A percentile compares a stretch with the other conserved stretches of the same genome.
phyloP scores from a whole-genome alignment of 2,113 vertebrate genomes.

The Tyrannus savana region DNA sequence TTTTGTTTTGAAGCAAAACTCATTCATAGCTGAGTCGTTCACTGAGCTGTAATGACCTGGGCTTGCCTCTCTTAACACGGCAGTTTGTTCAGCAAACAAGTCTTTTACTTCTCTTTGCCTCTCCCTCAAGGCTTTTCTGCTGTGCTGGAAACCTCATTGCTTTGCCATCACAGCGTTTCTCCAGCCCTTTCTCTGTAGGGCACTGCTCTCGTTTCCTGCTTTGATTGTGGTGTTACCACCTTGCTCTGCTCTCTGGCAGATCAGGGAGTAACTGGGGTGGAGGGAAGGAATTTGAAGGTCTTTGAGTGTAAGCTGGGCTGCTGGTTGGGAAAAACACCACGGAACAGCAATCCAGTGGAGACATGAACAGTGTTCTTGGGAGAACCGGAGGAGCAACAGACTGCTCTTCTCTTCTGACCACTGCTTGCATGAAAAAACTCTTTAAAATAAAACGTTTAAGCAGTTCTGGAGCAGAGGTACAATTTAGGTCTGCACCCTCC shows the following conservation, averaged over 20 bases:
- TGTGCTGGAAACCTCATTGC: rapidly evolving
- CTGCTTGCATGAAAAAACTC: not conserved
- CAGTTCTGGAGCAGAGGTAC: not conserved
- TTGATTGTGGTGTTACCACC: not conserved
- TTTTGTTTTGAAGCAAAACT: not conserved
- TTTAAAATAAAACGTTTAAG: not conserved
- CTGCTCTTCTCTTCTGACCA: not conserved
- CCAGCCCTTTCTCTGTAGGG: not conserved
- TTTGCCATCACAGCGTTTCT: not conserved
- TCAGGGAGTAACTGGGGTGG: not conserved
- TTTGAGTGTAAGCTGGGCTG: not conserved
- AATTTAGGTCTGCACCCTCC: not conserved
- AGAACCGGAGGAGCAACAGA: not conserved
- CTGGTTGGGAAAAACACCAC: not conserved
- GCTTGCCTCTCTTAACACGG: not conserved
- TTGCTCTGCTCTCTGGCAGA: not conserved
- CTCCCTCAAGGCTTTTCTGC: not conserved
- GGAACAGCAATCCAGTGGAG: not conserved
- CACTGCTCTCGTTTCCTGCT: not conserved
- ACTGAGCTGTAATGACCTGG: not conserved
- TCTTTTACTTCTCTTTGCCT: not conserved
- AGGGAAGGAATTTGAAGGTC: not conserved
- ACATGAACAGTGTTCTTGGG: not conserved
- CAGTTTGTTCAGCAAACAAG: not conserved
- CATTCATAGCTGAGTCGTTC: not conserved